Base-by-base conservation (phyloP, 2,113 vertebrate species). In the Phyllopteryx taeniolatus region DNA sequence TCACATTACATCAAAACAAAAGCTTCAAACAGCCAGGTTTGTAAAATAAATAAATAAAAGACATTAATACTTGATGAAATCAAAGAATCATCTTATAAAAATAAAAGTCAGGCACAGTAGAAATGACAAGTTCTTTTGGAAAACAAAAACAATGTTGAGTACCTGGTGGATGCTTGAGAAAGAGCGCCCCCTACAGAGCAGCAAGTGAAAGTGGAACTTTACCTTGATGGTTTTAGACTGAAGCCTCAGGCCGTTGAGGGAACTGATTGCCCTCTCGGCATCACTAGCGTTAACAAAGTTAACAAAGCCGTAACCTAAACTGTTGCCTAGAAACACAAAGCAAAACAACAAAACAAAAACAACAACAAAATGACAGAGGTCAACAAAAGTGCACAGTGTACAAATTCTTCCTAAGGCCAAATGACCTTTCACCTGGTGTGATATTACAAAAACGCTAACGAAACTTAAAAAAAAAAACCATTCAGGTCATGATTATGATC, bases 161-260 rank as follows among this genome's bases (percentile, higher is more conserved):
- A 88, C 80, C 87, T 89, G 78, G 70, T 65, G 83, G 83, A 75
- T 3, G 83, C 79, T n/a, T 56, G 53, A 85, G 79, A 87, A 81
- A 83, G 73, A 79, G 82, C 81, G 80, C 84, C 81, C 81, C 78
- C 87, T 86, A 86, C 68, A 85, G 88, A 82, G 84, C 85, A 85
- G 85, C 75, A 90, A 85, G 77, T 82, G 85, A 90, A 93, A 88
- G 84, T 86, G 75, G 88, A 86, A 92, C 91, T 72, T 93, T 97
- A 99, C 98, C 98, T 99, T 99, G 91, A 99, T 98, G 78, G 98
- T 99, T 94, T 99, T 99, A 90, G 97, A 99, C 92, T 99, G 98
- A 86, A 99, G 97, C 87, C 98, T 95, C 94, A 99, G 92, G 90
- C 98, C 98, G 78, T 99, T 99, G 93, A 99, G 94, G 51, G 97